Conservation (phyloP, 2,888 invertebrate genomes). For the Isotomurus palustris region DNA sequence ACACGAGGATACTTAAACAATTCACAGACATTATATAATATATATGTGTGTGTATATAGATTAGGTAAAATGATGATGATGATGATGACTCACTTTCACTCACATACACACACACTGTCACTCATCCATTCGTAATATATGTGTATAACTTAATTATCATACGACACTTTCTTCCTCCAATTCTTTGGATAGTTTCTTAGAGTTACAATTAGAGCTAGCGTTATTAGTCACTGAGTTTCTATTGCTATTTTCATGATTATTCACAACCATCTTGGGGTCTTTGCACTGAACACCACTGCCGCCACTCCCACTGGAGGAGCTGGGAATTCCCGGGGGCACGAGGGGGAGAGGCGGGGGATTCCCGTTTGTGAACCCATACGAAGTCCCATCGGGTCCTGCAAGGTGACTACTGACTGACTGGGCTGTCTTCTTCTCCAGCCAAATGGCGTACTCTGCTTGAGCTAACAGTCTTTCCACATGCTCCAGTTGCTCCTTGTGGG, state of each 20-base stretch:
- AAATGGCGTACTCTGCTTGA: slow-evolving; percentile 47
- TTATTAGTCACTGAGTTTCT: slow-evolving; percentile 19
- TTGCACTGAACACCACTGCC: slow-evolving; percentile 2
- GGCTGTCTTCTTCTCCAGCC: slow-evolving; percentile 45
- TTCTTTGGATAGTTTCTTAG: slow-evolving; percentile 45
- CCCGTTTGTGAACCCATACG: slow-evolving; percentile 41
- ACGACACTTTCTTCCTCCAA: slow-evolving; percentile 47
- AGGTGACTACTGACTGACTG: slow-evolving; percentile 46
- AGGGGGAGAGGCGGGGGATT: slow-evolving; percentile 27
- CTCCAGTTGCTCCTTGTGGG: slow-evolving; percentile 46
- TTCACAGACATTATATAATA: too few relatives aligned
- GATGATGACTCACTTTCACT: too few relatives aligned
- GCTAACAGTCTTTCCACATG: slow-evolving; percentile 46
- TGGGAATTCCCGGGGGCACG: slow-evolving; percentile 37
- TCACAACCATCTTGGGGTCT: slow-evolving; percentile 34
- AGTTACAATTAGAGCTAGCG: slow-evolving; percentile 31
- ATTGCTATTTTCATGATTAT: slow-evolving; percentile 32
- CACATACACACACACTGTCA: too few relatives aligned
- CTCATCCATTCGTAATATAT: too few relatives aligned
- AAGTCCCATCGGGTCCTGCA: slow-evolving; percentile 14
- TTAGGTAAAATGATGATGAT: too few relatives aligned
- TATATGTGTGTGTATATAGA: too few relatives aligned
- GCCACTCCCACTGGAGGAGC: slow-evolving; percentile 43
- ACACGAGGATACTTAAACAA: too few relatives aligned
- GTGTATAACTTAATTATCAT: slow-evolving; percentile 34